Base-by-base conservation (phyloP, 2,888 invertebrate species). In the Metopia argyrocephala region DNA sequence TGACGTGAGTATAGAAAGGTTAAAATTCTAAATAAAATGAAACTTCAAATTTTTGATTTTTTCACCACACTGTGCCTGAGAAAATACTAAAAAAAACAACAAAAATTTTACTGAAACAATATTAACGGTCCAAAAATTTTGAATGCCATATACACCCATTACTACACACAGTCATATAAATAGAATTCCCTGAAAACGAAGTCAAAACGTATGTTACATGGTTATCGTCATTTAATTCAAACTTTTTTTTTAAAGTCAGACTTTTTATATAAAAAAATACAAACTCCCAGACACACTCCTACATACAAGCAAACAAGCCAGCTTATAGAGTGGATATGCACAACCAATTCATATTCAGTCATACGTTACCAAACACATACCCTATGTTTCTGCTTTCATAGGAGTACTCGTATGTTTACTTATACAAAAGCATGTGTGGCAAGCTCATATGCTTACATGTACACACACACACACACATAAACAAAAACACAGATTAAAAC, bases 311-410 rank as follows among this genome's bases (percentile, higher is more conserved):
- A 45, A 21, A 62, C 56, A 76, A 52, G 27, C 2, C 9, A 15
- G 38, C 38, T 12, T 9, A 12, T 15, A 18, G 38, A 15, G 23
- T 28, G n/a, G 23, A 66, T 23, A 45, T 66, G 52, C 12, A 15
- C 38, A 54, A 61, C 74, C 69, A 70, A 78, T 81, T 81, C 74
- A 81, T 69, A 74, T 70, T 56, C 78, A 75, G 66, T 81, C 78
- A 78, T 70, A 61, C 74, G 56, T 57, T 28, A 28, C 18, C 54
- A 54, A 66, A 46, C 45, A 62, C 21, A 45, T 50, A 52, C 31
- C 15, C 38, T 38, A 9, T 12, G 15, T 38, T 38, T 6, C 15
- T 38, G 12, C 15, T 38, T 38, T 38, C 38, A 38, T 38, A 38
- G 9, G 38, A 12, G 9, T 38, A 38, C 9, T 38, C 38, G 9